phyloP scores from a whole-genome alignment of 2,797 vertebrate genomes.

The Mormyrus hasselquistii region DNA sequence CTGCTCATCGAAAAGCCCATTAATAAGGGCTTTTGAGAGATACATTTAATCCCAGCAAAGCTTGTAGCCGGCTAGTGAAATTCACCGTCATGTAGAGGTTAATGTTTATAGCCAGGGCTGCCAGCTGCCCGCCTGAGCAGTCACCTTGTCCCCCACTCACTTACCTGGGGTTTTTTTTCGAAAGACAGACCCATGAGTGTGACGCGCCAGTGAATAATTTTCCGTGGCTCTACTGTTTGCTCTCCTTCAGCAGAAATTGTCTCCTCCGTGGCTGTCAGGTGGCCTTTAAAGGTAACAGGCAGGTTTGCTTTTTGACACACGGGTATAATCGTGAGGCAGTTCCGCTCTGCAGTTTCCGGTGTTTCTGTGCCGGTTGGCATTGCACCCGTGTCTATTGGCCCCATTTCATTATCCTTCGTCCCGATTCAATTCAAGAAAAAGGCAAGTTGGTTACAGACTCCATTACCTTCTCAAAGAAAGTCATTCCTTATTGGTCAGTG shows the following conservation, averaged over 20 bases:
- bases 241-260: not conserved
- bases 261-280: not conserved
- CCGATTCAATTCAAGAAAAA: not conserved
- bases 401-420: not conserved
- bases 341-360: not conserved
- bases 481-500: not conserved
- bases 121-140: not conserved
- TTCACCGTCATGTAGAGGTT: not conserved
- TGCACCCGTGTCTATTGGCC: not conserved
- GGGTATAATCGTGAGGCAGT: not conserved
- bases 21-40: not conserved
- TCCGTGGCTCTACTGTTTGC: not conserved
- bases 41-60: constrained; percentile 2
- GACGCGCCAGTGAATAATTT: not conserved
- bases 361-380: not conserved
- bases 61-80: not conserved
- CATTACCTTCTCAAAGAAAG: not conserved
- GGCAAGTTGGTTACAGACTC: not conserved
- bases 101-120: not conserved
- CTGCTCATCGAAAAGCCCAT: not conserved
- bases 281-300: not conserved
- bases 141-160: not conserved
- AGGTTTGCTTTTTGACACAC: not conserved
- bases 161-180: not conserved
- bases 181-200: not conserved